phyloP scores from a whole-genome alignment of 2,113 vertebrate genomes.

The Brienomyrus longianalis region DNA sequence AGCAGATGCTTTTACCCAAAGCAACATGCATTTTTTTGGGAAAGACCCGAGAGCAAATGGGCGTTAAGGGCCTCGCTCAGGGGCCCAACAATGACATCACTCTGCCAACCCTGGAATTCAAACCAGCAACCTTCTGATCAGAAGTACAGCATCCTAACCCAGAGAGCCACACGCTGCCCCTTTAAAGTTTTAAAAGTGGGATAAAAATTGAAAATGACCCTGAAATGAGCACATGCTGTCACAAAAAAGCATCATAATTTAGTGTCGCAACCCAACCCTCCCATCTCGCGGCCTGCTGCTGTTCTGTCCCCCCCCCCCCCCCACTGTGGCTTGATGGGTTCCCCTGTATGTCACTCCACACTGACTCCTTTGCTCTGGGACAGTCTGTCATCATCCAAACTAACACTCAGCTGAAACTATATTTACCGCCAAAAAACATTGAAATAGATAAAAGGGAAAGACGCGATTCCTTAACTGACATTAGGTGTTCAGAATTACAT shows the following conservation, averaged over 20 bases:
- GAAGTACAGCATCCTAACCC: background rate
- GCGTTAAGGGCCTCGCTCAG: background rate
- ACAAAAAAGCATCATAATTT: background rate
- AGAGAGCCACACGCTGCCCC: background rate
- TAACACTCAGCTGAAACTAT: conserved; percentile 27
- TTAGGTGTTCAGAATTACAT: background rate
- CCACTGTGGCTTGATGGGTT: background rate
- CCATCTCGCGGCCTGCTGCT: background rate
- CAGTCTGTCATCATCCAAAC: background rate
- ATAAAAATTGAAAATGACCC: background rate
- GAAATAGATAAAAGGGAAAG: background rate
- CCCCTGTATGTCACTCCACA: background rate
- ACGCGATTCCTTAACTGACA: background rate
- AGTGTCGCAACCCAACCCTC: background rate
- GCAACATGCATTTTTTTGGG: no score
- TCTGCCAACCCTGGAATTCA: background rate
- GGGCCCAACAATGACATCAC: background rate
- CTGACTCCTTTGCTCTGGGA: background rate
- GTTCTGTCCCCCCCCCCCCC: no score
- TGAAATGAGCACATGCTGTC: background rate
- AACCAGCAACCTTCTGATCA: background rate
- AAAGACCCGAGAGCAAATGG: background rate
- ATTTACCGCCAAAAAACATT: background rate
- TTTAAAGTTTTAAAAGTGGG: background rate
- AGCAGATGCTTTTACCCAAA: no score